Conservation (phyloP, 2,113 vertebrate species). For the Sphaerodactylus townsendi region DNA sequence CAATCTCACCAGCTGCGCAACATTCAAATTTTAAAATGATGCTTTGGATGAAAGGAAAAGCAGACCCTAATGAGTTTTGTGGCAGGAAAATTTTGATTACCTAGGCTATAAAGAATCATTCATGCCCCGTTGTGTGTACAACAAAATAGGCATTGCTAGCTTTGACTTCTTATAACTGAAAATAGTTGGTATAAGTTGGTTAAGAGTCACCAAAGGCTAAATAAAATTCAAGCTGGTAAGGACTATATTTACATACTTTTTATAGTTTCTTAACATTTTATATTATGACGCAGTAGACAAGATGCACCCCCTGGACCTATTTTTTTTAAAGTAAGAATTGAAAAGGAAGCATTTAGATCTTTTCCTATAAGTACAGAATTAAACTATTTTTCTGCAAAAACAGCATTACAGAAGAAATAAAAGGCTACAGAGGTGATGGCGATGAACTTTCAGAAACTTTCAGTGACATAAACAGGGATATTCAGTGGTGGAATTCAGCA, state of each 20-base stretch:
- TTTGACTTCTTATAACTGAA: conserved; percentile 35
- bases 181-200: conserved; percentile 31
- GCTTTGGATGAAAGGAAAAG: background rate
- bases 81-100: conserved; percentile 13
- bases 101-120: conserved; percentile 1
- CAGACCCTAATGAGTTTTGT: background rate
- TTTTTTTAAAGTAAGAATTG: conserved; percentile 44
- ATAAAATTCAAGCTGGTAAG: conserved; percentile 47
- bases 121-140: background rate
- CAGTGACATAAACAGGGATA: background rate
- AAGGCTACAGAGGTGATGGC: background rate
- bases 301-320: conserved; percentile 34
- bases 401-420: background rate
- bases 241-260: conserved; percentile 39
- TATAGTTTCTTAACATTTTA: conserved; percentile 28
- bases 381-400: background rate
- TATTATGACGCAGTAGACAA: background rate
- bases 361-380: conserved; percentile 40
- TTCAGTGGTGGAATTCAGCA: too few relatives aligned
- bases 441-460: conserved; percentile 11
- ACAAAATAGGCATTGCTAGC: background rate
- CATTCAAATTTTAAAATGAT: background rate
- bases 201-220: conserved; percentile 25
- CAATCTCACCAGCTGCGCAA: background rate
- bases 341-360: conserved; percentile 41